Conservation (phyloP, 2,888 invertebrate species). For the Lasioglossum morio region DNA sequence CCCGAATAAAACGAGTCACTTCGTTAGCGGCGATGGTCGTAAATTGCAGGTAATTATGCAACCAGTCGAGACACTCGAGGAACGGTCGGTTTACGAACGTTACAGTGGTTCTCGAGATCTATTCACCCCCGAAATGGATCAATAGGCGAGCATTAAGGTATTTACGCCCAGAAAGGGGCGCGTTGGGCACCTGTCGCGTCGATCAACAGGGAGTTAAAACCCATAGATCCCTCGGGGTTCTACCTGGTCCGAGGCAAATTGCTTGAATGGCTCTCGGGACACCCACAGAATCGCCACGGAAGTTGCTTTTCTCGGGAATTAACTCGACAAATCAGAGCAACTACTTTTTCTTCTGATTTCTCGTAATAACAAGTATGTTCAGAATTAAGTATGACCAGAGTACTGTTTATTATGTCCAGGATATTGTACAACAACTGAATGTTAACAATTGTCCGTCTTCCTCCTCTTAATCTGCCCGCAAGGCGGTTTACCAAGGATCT, state of each 20-base stretch:
- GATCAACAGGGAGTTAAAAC: conserved; percentile 39
- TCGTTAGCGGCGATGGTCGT: neutral
- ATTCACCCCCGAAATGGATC: conserved; percentile 29
- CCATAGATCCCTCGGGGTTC: conserved; percentile 32
- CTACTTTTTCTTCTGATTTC: neutral
- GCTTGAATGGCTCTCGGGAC: conserved; percentile 23
- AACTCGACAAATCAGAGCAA: neutral
- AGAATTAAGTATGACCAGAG: too few relatives aligned
- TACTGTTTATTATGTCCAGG: neutral
- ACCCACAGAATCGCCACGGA: conserved; percentile 20
- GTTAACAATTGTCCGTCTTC: neutral
- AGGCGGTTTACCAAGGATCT: neutral
- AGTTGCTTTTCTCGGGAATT: conserved; percentile 31
- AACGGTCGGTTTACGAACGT: neutral
- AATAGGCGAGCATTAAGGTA: conserved; percentile 30
- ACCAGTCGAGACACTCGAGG: neutral
- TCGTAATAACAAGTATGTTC: too few relatives aligned
- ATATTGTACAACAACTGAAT: neutral
- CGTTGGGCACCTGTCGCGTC: conserved; percentile 68
- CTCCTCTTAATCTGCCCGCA: too few relatives aligned
- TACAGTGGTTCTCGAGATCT: conserved; percentile 12
- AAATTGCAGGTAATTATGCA: neutral
- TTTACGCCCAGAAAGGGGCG: conserved; percentile 64
- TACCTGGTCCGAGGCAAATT: conserved; percentile 61
- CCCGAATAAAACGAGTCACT: neutral